Percentiles rank a stretch among this genome's conserved stretches.
These are phyloP conservation scores for Cyrtodaria siliqua DNA, from an alignment of 2,888 invertebrate species.

Conservation along the genomic window DNA sequence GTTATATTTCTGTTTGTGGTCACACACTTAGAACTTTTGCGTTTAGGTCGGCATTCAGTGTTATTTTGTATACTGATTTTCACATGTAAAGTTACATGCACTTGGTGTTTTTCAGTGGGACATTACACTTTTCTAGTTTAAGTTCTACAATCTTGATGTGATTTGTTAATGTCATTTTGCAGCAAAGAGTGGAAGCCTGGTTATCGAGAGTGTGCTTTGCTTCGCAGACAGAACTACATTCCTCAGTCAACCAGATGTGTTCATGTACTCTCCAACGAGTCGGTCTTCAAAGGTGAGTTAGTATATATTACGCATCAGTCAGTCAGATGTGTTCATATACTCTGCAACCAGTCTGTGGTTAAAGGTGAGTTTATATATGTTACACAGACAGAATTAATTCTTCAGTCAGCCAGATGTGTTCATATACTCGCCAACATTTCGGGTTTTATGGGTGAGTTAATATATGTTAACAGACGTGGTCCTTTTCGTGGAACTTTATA, in stretches of 20 bases:
- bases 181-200: constrained; percentile 84
- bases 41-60: too few species aligned
- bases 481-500: too few species aligned
- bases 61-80: too few species aligned
- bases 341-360: constrained; percentile 86
- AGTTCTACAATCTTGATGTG: too few species aligned
- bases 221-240: constrained; percentile 78
- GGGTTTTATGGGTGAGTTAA: constrained; percentile 86
- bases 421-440: constrained; percentile 86
- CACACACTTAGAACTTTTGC: too few species aligned
- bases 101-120: too few species aligned
- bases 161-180: too few species aligned
- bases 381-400: constrained; percentile 80
- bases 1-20: too few species aligned
- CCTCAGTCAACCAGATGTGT: constrained; percentile 83
- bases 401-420: constrained; percentile 81
- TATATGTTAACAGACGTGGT: too few species aligned
- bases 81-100: too few species aligned
- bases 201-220: constrained; percentile 74
- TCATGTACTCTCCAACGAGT: constrained; percentile 85
- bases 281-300: constrained; percentile 86
- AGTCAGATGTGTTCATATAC: constrained; percentile 82
- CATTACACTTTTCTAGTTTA: too few species aligned
- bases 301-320: constrained; percentile 80
- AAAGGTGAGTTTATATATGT: too few species aligned